Conservation (phyloP, 2,113 vertebrate species). For the Cettia cetti region DNA sequence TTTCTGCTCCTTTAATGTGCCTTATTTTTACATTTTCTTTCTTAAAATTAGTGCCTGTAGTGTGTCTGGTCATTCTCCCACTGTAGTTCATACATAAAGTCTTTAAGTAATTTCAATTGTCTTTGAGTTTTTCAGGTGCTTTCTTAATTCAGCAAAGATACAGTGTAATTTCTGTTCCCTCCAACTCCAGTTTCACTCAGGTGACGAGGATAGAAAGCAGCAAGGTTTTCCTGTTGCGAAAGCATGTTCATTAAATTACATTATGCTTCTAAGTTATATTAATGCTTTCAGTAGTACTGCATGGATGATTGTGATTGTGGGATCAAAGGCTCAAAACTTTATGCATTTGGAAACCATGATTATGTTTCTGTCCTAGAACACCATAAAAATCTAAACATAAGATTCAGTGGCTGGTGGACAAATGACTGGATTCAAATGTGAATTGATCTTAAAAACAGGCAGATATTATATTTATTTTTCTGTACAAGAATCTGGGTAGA, state of each 20-base stretch:
- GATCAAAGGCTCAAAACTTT: not conserved
- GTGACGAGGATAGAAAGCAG: not conserved
- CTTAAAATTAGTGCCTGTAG: accelerated
- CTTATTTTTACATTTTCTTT: not conserved
- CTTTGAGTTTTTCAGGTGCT: not conserved
- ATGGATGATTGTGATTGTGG: not conserved
- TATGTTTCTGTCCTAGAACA: not conserved
- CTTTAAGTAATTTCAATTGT: not conserved
- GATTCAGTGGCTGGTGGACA: not conserved
- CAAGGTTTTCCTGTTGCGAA: not conserved
- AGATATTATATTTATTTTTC: not conserved
- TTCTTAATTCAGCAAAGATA: not conserved
- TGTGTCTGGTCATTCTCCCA: not conserved
- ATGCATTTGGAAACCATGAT: not conserved
- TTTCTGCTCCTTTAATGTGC: not conserved
- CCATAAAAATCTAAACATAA: not conserved
- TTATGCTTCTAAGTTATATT: not conserved
- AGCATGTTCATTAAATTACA: not conserved
- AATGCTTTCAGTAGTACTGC: not conserved
- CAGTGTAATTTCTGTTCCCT: not conserved
- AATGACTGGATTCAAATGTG: not conserved
- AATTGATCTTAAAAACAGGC: not conserved
- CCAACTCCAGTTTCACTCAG: not conserved
- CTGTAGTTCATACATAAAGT: not conserved
- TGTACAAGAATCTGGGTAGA: not conserved